A percentile compares a stretch with the other conserved stretches of the same genome.
Conservation (phyloP, 2,888 invertebrate species). For the Limnephilus marmoratus region DNA sequence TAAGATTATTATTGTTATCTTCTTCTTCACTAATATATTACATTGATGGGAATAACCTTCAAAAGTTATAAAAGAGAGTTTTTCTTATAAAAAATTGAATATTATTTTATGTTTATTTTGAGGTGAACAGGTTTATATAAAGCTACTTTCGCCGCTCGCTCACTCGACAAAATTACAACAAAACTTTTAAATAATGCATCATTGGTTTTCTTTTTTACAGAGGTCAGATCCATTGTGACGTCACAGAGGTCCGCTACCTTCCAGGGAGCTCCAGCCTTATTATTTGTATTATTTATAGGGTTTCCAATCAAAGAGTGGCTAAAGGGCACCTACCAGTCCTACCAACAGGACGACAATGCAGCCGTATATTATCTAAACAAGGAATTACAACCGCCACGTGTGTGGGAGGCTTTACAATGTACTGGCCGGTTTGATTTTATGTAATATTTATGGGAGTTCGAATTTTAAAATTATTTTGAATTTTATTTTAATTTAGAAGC, state of each 20-base stretch:
- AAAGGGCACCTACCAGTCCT: neutral
- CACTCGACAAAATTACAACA: neutral
- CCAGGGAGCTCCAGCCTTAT: conserved; percentile 10
- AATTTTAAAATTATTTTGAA: neutral
- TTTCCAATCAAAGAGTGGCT: conserved; percentile 23
- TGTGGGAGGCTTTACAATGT: neutral
- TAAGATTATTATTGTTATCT: too few species aligned
- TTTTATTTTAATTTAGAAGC: neutral
- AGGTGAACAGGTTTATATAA: neutral
- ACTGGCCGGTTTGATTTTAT: neutral
- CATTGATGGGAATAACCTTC: too few species aligned
- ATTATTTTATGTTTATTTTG: too few species aligned
- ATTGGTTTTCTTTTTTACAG: neutral
- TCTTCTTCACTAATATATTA: too few species aligned
- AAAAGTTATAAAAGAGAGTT: too few species aligned
- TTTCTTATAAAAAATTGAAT: too few species aligned
- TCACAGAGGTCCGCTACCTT: conserved; percentile 31
- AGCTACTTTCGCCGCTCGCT: neutral
- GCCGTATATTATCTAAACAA: neutral
- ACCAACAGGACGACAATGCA: neutral
- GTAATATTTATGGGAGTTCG: neutral
- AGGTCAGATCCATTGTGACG: conserved; percentile 38
- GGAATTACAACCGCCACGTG: neutral
- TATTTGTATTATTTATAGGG: conserved; percentile 23
- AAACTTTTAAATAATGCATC: neutral